These are phyloP conservation scores for crab-eating macaque (Macaca fascicularis) DNA, from an alignment of 2,113 vertebrate species.

Conservation along the genomic window DNA sequence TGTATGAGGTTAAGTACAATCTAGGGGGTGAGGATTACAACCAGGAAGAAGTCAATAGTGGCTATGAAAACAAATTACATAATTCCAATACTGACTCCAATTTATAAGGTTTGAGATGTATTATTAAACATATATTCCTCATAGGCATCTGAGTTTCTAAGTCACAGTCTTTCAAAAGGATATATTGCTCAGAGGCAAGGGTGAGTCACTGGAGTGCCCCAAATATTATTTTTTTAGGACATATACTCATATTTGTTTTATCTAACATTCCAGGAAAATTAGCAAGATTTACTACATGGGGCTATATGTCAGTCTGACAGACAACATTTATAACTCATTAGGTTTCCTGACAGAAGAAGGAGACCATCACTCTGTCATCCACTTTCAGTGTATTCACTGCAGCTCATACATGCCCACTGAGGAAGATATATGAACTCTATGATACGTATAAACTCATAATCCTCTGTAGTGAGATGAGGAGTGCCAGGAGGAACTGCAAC, in stretches of 20 bases:
- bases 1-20: neutral
- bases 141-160: neutral
- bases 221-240: neutral
- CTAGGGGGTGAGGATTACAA: neutral
- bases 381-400: too few relatives aligned
- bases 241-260: neutral
- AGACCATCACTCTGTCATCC: neutral
- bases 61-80: neutral
- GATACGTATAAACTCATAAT: too few relatives aligned
- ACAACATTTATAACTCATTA: neutral
- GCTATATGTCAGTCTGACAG: neutral
- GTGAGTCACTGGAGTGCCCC: neutral
- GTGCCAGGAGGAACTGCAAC: too few relatives aligned
- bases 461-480: neutral
- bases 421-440: neutral
- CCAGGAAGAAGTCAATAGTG: neutral
- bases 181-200: neutral
- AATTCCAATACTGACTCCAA: neutral
- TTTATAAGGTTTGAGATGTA: neutral
- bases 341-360: neutral
- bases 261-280: neutral
- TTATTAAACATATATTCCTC: neutral
- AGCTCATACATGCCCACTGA: too few relatives aligned
- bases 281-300: neutral
- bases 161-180: neutral